phyloP scores from a whole-genome alignment of 2,888 invertebrate species.

The Meteorus colon region DNA sequence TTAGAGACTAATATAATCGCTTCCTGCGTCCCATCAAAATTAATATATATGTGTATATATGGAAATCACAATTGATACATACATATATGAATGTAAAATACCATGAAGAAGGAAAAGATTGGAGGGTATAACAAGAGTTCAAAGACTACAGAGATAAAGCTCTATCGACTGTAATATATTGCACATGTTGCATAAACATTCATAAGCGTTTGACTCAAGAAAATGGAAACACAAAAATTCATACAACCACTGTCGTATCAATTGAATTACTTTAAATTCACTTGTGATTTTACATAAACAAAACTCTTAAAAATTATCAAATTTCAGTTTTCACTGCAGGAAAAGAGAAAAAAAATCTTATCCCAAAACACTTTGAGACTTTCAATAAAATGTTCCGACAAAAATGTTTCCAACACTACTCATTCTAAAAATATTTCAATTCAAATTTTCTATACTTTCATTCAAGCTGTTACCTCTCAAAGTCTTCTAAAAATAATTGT shows the following conservation, averaged over 20 bases:
- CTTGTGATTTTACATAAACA: neutral
- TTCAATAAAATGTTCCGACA: too few relatives aligned
- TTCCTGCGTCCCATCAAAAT: constrained; percentile 51
- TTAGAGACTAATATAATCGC: constrained; percentile 46
- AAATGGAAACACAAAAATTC: neutral
- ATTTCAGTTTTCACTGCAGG: too few relatives aligned
- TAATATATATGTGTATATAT: constrained; percentile 34
- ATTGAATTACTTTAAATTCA: neutral
- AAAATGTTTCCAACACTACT: neutral
- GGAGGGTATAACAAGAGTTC: constrained; percentile 39
- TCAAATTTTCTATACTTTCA: neutral
- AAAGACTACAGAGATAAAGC: constrained; percentile 59
- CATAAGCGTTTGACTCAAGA: neutral
- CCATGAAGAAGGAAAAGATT: neutral
- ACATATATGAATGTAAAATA: neutral
- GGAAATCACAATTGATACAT: neutral
- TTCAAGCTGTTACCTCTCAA: too few relatives aligned
- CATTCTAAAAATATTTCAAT: neutral
- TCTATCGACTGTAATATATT: constrained; percentile 57
- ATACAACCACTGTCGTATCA: neutral
- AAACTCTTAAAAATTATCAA: too few relatives aligned
- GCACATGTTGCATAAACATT: constrained; percentile 60
- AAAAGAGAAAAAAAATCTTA: too few relatives aligned
- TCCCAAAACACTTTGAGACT: too few relatives aligned
- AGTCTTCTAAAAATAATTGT: too few relatives aligned